phyloP scores from a whole-genome alignment of 2,797 vertebrate species.

The Sebastiscus tertius region DNA sequence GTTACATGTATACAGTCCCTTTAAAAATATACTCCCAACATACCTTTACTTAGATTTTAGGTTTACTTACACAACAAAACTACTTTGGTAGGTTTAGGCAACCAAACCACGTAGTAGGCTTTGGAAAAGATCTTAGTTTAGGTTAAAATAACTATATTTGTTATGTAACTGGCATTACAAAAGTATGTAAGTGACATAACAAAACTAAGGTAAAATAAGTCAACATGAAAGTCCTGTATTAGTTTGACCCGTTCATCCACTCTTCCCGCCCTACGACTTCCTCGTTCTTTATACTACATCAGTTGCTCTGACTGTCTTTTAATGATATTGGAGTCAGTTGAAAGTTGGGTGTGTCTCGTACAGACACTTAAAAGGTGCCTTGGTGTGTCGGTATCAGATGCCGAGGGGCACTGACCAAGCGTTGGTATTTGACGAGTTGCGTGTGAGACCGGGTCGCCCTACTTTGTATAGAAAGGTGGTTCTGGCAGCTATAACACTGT shows the following conservation, averaged over 20 bases:
- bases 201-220: neutral
- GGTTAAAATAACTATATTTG: neutral
- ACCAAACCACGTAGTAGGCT: neutral
- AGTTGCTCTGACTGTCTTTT: neutral
- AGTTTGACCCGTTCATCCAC: neutral
- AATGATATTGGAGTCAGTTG: neutral
- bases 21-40: neutral
- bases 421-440: neutral
- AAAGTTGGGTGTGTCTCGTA: fast-evolving
- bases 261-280: fast-evolving
- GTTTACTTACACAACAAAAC: neutral
- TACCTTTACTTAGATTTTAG: neutral
- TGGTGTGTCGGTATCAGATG: neutral
- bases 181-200: neutral
- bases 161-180: neutral
- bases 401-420: too few species aligned
- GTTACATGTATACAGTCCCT: neutral
- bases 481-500: neutral
- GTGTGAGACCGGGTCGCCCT: neutral
- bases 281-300: neutral
- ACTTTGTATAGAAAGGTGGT: neutral
- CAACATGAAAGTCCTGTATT: neutral
- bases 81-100: neutral
- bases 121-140: neutral
- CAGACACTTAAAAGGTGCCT: neutral